These are phyloP conservation scores for Tachycineta bicolor DNA, from an alignment of 2,113 vertebrate genomes.

Conservation along the genomic window DNA sequence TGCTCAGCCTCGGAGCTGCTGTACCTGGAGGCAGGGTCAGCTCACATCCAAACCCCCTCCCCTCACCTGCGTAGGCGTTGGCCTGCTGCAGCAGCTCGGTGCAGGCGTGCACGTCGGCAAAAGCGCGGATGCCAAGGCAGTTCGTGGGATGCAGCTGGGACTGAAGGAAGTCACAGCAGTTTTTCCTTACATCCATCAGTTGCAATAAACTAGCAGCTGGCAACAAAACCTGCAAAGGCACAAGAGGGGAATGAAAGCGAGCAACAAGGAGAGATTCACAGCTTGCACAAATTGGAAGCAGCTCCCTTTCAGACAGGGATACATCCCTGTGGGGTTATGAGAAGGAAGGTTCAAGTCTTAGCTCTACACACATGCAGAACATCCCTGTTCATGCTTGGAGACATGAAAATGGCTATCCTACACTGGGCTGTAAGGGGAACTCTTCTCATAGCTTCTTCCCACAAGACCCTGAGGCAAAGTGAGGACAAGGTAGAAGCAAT, in stretches of 20 bases:
- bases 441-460: background rate
- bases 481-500: background rate
- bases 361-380: background rate
- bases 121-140: slow-evolving; percentile 94
- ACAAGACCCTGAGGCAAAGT: background rate
- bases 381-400: background rate
- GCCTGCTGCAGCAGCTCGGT: slow-evolving; percentile 88
- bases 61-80: slow-evolving; percentile 90
- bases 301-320: background rate
- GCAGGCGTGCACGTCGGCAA: slow-evolving; percentile 95
- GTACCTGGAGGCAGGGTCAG: background rate
- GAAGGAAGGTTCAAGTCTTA: background rate
- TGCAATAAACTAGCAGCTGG: slow-evolving; percentile 93
- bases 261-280: background rate
- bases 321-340: rapidly evolving
- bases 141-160: slow-evolving; percentile 94
- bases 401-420: background rate
- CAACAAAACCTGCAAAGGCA: slow-evolving; percentile 84
- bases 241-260: background rate
- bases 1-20: rapidly evolving
- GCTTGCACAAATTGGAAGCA: background rate
- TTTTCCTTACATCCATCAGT: slow-evolving; percentile 92
- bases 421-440: background rate
- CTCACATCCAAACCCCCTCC: rapidly evolving
- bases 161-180: slow-evolving; percentile 95